Conservation (phyloP, 2,113 vertebrate genomes). For the Antechinus stuartii region DNA sequence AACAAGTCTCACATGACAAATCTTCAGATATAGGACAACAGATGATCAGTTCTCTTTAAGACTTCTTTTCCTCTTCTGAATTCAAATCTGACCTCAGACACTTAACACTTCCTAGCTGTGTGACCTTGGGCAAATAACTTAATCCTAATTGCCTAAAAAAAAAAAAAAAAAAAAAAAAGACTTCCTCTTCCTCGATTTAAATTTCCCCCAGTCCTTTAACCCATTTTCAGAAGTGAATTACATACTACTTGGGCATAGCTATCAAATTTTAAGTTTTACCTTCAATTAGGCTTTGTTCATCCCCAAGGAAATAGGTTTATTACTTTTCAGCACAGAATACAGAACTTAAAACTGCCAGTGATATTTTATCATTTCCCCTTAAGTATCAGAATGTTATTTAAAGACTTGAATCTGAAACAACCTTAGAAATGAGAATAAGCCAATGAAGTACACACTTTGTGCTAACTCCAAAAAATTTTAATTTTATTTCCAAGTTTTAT, state of each 20-base stretch:
- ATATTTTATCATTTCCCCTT: conserved; percentile 9
- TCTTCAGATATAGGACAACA: neutral
- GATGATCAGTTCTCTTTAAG: neutral
- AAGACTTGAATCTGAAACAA: conserved; percentile 1
- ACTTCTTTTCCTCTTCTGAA: neutral
- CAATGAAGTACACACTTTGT: conserved; percentile 6
- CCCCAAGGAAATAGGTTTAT: neutral
- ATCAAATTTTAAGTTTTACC: neutral
- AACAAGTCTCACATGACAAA: neutral
- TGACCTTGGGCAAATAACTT: no score
- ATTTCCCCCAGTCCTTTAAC: neutral
- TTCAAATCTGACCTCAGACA: no score
- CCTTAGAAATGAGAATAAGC: conserved; percentile 19
- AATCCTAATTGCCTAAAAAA: no score
- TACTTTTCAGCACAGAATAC: neutral
- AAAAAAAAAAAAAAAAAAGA: no score
- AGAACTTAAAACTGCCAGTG: neutral
- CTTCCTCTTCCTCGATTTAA: neutral
- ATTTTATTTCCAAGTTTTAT: neutral
- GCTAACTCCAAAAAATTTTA: neutral
- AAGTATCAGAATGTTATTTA: conserved; percentile 35
- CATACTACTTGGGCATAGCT: neutral
- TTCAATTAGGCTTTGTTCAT: neutral
- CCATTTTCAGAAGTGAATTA: neutral
- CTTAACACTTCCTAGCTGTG: no score